Evolutionary conservation across 2,888 invertebrate genomes (phyloP), one percentile per base, ranked within the genome.

Genomic region (Xestia xanthographa): DNA sequence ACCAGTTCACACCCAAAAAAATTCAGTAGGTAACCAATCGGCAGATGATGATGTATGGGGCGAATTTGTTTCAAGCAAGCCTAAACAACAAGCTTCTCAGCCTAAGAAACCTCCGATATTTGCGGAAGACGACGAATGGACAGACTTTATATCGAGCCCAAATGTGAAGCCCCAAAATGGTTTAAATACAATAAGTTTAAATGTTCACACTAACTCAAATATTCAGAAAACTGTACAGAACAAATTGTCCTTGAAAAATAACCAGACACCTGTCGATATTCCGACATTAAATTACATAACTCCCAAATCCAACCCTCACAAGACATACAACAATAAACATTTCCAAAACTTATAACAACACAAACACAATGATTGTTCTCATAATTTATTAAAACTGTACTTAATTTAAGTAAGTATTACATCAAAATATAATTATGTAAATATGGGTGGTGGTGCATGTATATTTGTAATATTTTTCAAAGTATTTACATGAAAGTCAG

Each of bases 31-130:
- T 26, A 93, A 90, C 72, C 93, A 93, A 84, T 80, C 82, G 29
- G 58, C 90, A 6, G 97, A 97, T 67, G 97, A 97, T 29, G 97
- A 97, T 77, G 96, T 96, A 85, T 97, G 97, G 97, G 97, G 97
- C 3, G 97, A 97, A 82, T 97, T 97, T 89, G 97, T 97, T 38
- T 97, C 97, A 0, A 96, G 95, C 85, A 95, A 93, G 80, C 96
- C 96, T 4, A 94, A 93, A 86, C 92, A 88, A 72, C 93, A 92
- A 77, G 89, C 90, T 73, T 70, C 89, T 6, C 75, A 90, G 56
- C 85, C 91, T 50, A 94, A 94, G 82, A 95, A 94, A 85, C 85
- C 90, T 22, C 85, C 92, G 0, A 85, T 88, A 1, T 93, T 94
- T 80, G 91, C 87, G 0, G 96, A 96, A 72, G 96, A 95, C 70